Percentiles rank a stretch among this genome's conserved stretches.
phyloP scores from a whole-genome alignment of 2,888 invertebrate genomes.

The Podotricha telesiphe region DNA sequence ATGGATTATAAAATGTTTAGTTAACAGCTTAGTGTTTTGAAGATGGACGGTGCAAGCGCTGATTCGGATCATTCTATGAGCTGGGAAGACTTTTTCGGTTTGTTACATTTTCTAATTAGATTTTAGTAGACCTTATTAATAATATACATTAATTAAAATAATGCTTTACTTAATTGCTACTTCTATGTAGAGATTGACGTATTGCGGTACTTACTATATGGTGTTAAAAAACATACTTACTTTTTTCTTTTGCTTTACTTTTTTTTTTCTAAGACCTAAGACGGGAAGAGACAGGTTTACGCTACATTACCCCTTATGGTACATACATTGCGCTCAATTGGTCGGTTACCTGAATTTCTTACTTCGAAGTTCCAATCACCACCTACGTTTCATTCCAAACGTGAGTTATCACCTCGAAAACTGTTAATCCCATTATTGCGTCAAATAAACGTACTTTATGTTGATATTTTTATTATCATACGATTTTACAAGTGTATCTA shows the following conservation, averaged over 20 bases:
- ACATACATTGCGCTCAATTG: conserved; percentile 51
- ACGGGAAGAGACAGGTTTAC: conserved; percentile 64
- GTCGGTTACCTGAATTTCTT: conserved; percentile 56
- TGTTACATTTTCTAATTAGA: conserved; percentile 55
- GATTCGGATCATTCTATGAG: conserved; percentile 88
- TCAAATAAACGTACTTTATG: conserved; percentile 24
- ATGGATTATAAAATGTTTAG: conserved; percentile 52
- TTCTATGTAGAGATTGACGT: background rate
- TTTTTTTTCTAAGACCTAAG: conserved; percentile 59
- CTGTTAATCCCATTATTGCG: background rate
- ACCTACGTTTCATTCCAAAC: conserved; percentile 50
- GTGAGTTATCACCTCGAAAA: conserved; percentile 57
- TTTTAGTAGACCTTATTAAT: conserved; percentile 13
- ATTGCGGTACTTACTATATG: conserved; percentile 4
- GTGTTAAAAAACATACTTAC: conserved; percentile 1
- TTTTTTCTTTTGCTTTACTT: conserved; percentile 21
- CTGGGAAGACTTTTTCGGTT: conserved; percentile 89
- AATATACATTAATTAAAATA: background rate
- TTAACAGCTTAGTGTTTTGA: conserved; percentile 59
- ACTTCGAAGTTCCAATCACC: conserved; percentile 48
- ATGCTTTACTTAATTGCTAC: background rate
- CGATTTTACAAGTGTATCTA: background rate
- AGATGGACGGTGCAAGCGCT: conserved; percentile 81
- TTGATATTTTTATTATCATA: conserved; percentile 9
- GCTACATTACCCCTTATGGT: conserved; percentile 68